Base-by-base conservation (phyloP, 2,113 vertebrate genomes). In the Neotoma lepida region DNA sequence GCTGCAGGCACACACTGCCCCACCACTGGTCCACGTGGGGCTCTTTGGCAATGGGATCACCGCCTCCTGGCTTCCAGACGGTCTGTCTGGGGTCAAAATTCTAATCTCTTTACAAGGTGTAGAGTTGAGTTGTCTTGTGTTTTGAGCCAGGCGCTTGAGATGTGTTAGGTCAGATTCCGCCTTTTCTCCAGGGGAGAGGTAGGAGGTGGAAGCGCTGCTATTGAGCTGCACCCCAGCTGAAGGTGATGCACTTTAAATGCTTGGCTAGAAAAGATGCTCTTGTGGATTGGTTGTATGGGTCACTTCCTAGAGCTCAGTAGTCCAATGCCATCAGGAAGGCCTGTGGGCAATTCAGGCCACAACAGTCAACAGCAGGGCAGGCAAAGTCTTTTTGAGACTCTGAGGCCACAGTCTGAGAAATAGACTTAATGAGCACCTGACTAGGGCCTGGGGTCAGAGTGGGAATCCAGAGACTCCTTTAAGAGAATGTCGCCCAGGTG, bases 11-110 rank as follows among this genome's bases (percentile, higher is more conserved):
- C 13, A 8, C 1, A 10, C 1, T 35, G 30, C 17, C 87, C 41
- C 0, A 0, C 13, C 4, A 54, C 77, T 5, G 14, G 3, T 12
- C 28, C 24, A 4, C 4, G 0, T 0, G 0, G 18, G 80, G 54
- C 2, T 78, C 39, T 51, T 41, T 13, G 56, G 41, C 4, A 4
- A 28, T 39, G 39, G 28, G 24, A 18, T 7, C 1, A 26, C 18
- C 44, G 33, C 24, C 41, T 15, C 9, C 86, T 44, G 17, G 8
- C 1, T 74, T 39, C 51, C 78, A 54, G 66, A 58, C 2, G 22
- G 66, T 63, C 73, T 30, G 73, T 20, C 0, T 30, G 54, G 61
- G n/a, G 78, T 58, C 74, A 49, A n/a, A 80, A 44, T 4, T 6
- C 26, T 30, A 82, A 9, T 66, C 61, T 33, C 26, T 73, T 35